Percentiles rank a stretch among this genome's conserved stretches.
Evolutionary conservation across 2,888 invertebrate species (phyloP).

Genomic region (Onthophagus sagittarius): DNA sequence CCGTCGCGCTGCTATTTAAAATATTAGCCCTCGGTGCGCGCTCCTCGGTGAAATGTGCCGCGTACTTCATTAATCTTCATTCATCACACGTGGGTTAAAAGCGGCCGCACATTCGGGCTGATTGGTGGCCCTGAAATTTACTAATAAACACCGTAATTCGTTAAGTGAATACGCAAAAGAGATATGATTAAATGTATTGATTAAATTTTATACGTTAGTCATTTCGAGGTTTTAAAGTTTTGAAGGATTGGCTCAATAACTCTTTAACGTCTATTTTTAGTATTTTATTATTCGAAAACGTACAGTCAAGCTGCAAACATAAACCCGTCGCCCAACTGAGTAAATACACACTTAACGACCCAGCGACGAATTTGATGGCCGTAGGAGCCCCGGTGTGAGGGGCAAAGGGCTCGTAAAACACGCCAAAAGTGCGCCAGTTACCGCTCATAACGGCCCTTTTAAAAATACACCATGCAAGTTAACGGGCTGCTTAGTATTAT

Average conservation of each 20-base stretch:
- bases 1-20: neutral
- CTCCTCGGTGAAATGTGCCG: neutral
- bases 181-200: neutral
- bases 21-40: neutral
- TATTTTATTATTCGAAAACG: neutral
- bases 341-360: neutral
- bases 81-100: neutral
- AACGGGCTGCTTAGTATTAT: neutral
- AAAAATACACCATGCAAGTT: neutral
- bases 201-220: too few relatives aligned
- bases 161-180: neutral
- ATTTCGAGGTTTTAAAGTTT: neutral
- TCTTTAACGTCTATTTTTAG: neutral
- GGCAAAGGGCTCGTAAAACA: neutral
- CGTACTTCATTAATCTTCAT: neutral
- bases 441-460: neutral
- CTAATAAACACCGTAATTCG: neutral
- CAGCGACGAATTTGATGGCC: neutral
- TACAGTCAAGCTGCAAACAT: neutral
- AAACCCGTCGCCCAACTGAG: neutral
- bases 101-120: neutral
- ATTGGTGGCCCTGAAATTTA: neutral
- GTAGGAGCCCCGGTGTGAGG: neutral
- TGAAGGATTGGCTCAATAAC: neutral
- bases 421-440: neutral